Evolutionary conservation across 2,888 invertebrate species (phyloP), one percentile per base, ranked within the genome.

Genomic region (Pasiphila rectangulata): DNA sequence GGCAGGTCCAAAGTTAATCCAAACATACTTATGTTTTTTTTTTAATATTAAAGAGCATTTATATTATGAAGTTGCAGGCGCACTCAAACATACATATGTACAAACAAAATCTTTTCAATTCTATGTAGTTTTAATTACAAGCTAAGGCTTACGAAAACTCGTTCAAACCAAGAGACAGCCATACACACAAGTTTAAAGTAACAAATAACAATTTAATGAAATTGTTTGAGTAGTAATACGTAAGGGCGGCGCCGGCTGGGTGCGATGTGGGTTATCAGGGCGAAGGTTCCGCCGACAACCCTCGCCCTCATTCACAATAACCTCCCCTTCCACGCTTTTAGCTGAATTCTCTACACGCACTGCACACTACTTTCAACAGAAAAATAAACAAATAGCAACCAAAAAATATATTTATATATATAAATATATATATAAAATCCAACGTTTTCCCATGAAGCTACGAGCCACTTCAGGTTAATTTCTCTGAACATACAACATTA

Each of bases 261-360:
- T 61, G 73, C 58, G 47, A 80, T 80, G 65, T 83, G 72, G 84
- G 83, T 83, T 71, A 84, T 74, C 75, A 76, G 78, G 72, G 67
- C 76, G 74, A 80, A 79, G 77, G 78, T 75, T 75, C 66, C 54
- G 53, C 61, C 64, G 64, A 48, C 69, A 67, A 55, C 71, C 69
- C 70, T 67, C 70, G 65, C 66, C 66, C 73, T 67, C 57, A 41
- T 39, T 54, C 54, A 32, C 46, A 59, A 56, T 57, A 35, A 59
- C 57, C 57, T 68, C 65, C 64, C 61, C 47, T 43, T 57, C 24
- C 48, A 57, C 60, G 54, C 57, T 51, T 54, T 58, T 49, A 53
- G 48, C 58, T 50, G 57, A 69, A 67, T 63, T 64, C 62, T 56
- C 64, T 55, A 58, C 65, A 68, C 71, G 67, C 69, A 72, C 59